Percentiles rank a stretch among this genome's conserved stretches.
Evolutionary conservation across 1,140 invertebrate genomes (phyloP).

Genomic region (Hyposmocoma kahamanoa): DNA sequence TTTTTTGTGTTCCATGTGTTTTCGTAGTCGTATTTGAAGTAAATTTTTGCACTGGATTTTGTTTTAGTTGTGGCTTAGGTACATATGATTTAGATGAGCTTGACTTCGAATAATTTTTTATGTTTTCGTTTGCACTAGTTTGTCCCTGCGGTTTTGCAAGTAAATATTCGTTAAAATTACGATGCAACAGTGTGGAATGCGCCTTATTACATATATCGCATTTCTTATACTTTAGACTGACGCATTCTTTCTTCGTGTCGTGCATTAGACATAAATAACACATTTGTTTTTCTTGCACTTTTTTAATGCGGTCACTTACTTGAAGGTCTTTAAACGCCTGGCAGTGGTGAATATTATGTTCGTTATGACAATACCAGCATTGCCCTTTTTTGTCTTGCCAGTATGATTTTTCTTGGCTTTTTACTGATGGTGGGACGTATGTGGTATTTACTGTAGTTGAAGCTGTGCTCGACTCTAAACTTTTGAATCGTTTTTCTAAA

Average conservation of each 20-base stretch:
- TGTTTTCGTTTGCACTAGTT: neutral
- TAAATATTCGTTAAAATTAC: neutral
- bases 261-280: conserved; percentile 1
- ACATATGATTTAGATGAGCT: no score
- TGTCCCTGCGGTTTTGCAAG: neutral
- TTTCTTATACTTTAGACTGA: neutral
- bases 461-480: conserved; percentile 1
- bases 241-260: neutral
- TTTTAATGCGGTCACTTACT: neutral
- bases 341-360: conserved; percentile 1
- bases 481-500: conserved; percentile 4
- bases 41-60: neutral
- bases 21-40: no score
- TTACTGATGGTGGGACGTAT: no score
- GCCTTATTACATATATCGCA: conserved; percentile 3
- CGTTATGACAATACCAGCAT: neutral
- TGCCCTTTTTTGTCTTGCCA: neutral
- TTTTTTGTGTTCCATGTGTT: no score
- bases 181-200: conserved; percentile 4
- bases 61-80: neutral
- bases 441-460: no score
- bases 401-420: neutral
- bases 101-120: no score
- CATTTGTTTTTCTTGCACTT: conserved; percentile 6
- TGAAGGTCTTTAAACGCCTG: neutral